Evolutionary conservation across 1,140 invertebrate species (phyloP), one percentile per base, ranked within the genome.

Genomic region (Nebria ingens): DNA sequence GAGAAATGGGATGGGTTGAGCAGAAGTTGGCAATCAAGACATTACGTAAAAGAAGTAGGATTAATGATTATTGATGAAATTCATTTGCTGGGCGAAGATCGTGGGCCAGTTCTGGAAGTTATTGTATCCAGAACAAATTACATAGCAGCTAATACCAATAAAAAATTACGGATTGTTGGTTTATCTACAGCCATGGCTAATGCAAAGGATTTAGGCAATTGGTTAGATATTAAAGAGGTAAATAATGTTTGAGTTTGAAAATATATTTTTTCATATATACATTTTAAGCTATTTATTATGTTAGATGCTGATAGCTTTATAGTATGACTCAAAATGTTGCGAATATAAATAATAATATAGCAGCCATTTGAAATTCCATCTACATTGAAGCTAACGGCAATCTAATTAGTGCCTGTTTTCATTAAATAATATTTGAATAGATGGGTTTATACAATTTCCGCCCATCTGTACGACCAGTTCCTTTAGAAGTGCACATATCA

Each of bases 1-100:
- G 97, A 99, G 73, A 99, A 99, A 72, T 99, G 97, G 97, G 97
- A 99, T 70, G 96, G 95, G 58, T 92, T 99, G 55, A 97, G 92
- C 70, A 80, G 97, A 60, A 93, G 90, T 56, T 99, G 96, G 94
- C 94, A 98, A 64, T 97, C 90, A 0, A 80, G 97, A 60, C 87
- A 85, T 71, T 99, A 98, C 66, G 96, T 99, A 1, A 85, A 82
- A 57, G 80, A 93, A 64, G 97, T 99, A 0, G 85, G 87, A 0
- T 74, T 99, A 0, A 91, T 99, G 56, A 84, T 99, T 19, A 98
- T 99, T 62, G 97, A 99, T 72, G 97, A 99, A 74, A 99, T 99
- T 62, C 97, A 99, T 77, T 73, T 99, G 21, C 74, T 99, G 40
- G 97, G 93, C 56, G 86, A 92, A 71, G 89, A 92, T 65, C 75